These are phyloP conservation scores for Idris sp. DNA, from an alignment of 1,140 invertebrate genomes.

Conservation along the genomic window DNA sequence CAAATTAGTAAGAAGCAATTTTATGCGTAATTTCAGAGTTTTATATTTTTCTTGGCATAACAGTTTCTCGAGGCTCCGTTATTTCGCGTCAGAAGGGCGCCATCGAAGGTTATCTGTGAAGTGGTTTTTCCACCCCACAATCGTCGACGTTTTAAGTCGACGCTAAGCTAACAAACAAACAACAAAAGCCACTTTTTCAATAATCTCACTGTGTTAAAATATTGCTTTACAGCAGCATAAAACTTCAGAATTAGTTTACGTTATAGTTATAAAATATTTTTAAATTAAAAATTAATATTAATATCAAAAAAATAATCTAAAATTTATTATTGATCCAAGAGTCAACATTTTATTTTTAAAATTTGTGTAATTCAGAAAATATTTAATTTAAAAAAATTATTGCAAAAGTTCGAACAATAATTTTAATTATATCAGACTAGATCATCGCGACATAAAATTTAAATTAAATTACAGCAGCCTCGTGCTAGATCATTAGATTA, in stretches of 20 bases:
- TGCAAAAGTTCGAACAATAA: too few species aligned
- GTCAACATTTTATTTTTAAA: too few species aligned
- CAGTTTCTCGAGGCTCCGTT: constrained; percentile 8
- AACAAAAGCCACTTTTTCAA: not conserved
- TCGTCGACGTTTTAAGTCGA: not conserved
- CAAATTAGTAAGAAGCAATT: not conserved
- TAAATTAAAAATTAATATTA: too few species aligned
- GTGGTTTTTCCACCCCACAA: constrained; percentile 3
- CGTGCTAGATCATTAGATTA: too few species aligned
- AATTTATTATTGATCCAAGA: too few species aligned
- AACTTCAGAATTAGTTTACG: not conserved
- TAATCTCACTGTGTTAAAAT: not conserved
- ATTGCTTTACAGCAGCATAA: not conserved
- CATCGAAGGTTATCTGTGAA: constrained; percentile 9
- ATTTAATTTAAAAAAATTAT: too few species aligned
- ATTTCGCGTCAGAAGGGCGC: constrained; percentile 17
- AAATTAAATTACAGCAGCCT: too few species aligned
- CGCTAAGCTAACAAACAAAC: constrained; percentile 2
- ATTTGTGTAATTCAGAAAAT: too few species aligned
- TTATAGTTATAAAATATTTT: too few species aligned
- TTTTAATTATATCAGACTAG: too few species aligned
- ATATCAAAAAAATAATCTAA: too few species aligned
- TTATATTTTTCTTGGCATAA: constrained; percentile 15
- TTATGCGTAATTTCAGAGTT: not conserved
- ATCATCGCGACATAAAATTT: too few species aligned